Percentiles rank a stretch among this genome's conserved stretches.
Evolutionary conservation across 2,797 vertebrate genomes (phyloP).

Genomic region (Bucorvus abyssinicus): DNA sequence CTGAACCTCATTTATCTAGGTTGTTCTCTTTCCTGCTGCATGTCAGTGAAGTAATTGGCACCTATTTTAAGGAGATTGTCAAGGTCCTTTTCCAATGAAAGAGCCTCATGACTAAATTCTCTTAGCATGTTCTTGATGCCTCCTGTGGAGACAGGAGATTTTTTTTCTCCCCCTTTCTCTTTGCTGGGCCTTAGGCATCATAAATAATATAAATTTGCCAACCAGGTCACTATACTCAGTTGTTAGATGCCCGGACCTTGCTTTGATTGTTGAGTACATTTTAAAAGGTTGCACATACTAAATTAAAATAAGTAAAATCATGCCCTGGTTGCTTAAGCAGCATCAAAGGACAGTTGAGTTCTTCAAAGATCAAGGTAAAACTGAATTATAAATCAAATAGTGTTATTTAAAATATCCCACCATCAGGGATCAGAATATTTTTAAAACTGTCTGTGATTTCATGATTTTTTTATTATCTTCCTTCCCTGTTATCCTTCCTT

Average conservation of each 20-base stretch:
- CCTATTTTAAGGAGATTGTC: constrained; percentile 69
- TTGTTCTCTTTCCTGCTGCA: constrained; percentile 66
- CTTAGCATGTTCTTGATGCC: constrained; percentile 23
- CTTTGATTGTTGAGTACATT: constrained; percentile 25
- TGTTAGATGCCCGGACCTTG: not conserved
- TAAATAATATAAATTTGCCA: constrained; percentile 27
- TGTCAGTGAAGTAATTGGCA: constrained; percentile 65
- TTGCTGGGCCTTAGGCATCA: not conserved
- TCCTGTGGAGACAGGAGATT: constrained; percentile 33
- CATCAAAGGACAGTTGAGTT: not conserved
- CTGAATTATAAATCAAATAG: not conserved
- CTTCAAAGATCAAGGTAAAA: not conserved
- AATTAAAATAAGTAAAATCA: not conserved
- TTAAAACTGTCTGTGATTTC: not conserved
- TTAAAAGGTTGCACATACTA: constrained; percentile 6
- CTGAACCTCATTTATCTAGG: constrained; percentile 70
- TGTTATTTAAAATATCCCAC: not conserved
- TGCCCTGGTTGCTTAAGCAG: not conserved
- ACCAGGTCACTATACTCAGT: not conserved
- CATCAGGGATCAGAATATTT: not conserved
- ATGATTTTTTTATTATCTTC: not conserved
- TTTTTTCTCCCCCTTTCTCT: not conserved
- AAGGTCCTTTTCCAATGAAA: constrained; percentile 62
- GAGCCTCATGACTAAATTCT: constrained; percentile 59
- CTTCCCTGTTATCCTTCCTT: not conserved